These are phyloP conservation scores for Polymixis lichenea DNA, from an alignment of 2,888 invertebrate species.

Conservation along the genomic window DNA sequence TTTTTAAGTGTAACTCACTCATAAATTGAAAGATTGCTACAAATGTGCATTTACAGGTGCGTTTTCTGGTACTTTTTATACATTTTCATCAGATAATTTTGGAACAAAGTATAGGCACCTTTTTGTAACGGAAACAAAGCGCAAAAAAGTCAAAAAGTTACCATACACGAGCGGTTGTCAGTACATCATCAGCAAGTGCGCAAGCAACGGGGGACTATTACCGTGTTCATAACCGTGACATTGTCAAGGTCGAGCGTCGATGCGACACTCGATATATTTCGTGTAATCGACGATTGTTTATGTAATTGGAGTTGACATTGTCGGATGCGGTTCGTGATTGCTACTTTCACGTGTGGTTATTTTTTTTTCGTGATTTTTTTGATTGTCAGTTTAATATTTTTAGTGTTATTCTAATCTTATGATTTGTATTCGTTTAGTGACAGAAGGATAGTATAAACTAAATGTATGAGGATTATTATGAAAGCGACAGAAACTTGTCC, in stretches of 20 bases:
- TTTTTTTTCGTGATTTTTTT: neutral
- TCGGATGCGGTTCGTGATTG: conserved; percentile 49
- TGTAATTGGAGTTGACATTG: conserved; percentile 48
- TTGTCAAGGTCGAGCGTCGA: conserved; percentile 72
- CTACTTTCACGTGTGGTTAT: conserved; percentile 53
- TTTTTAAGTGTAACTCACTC: neutral
- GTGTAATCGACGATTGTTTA: conserved; percentile 61
- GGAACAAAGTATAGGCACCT: neutral
- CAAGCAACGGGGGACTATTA: conserved; percentile 68
- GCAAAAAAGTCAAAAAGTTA: neutral
- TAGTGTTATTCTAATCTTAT: neutral
- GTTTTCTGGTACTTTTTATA: neutral
- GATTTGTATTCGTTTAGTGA: neutral
- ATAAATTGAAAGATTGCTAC: neutral
- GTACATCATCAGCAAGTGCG: conserved; percentile 50
- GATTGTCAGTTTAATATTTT: neutral
- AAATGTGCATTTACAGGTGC: neutral
- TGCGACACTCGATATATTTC: conserved; percentile 67
- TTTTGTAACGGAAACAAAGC: neutral
- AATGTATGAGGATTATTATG: neutral
- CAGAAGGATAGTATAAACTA: neutral
- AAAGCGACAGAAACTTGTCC: neutral
- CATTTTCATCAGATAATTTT: neutral
- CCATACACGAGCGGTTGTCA: neutral
- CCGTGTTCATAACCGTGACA: conserved; percentile 72